Evolutionary conservation across 2,113 vertebrate species (phyloP), one percentile per base, ranked within the genome.

Genomic region (Takifugu bimaculatus): DNA sequence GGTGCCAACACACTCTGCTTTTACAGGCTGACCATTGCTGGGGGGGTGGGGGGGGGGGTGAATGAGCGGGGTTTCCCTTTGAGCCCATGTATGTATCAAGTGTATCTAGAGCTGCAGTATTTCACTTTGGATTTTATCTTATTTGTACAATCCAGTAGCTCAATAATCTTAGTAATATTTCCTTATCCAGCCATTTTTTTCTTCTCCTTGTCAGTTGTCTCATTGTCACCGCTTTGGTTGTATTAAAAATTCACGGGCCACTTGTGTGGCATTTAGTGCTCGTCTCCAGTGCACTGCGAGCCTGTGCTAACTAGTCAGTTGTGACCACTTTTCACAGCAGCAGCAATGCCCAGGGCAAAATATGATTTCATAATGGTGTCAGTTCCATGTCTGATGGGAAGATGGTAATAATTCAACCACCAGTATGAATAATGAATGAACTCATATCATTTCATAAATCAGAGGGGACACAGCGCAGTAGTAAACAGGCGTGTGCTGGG

Each of bases 161-260:
- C 32, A 35, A 7, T 35, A 35, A 35, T 26, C 20, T 72, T 72
- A 63, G 56, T 70, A 59, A 70, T 54, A 64, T 76, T 75, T 62
- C 62, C 50, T 65, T 52, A 51, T 35, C 10, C 13, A 49, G 27
- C 66, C 43, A 26, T 75, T 69, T 55, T 6, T 72, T 61, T 64
- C 35, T 56, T 64, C 35, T 56, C 43, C 78, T 49, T 74, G 74
- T 81, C 78, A 82, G 79, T 82, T 84, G 78, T 87, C 81, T 83
- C 81, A 72, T 77, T 87, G 86, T 82, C 68, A 67, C 68, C 78
- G 70, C 72, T 85, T 87, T 83, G 79, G 82, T 62, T 78, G 72
- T 80, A 85, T 89, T 89, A 79, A 89, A 85, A 80, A 85, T 88
- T 85, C 75, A 87, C 75, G 75, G 85, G 85, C 88, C 89, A 89